Percentiles rank a stretch among this genome's conserved stretches.
These are phyloP conservation scores for Ooceraea biroi DNA, from an alignment of 1,140 invertebrate genomes.

Conservation along the genomic window DNA sequence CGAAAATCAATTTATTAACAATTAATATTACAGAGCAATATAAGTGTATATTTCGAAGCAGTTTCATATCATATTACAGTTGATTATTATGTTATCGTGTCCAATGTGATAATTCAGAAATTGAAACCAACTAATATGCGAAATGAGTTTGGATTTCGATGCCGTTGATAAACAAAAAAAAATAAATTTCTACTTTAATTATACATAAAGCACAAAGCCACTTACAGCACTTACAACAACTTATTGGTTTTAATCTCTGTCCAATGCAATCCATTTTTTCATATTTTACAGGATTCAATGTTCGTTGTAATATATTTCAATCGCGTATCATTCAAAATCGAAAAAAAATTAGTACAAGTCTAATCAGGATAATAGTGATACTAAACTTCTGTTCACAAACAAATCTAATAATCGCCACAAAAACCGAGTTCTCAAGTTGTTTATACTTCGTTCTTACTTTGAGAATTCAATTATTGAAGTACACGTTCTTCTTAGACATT, in stretches of 20 bases:
- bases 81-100: background rate
- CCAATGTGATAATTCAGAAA: background rate
- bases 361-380: slow-evolving; percentile 36
- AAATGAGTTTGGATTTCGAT: background rate
- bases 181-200: background rate
- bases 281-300: slow-evolving; percentile 4
- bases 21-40: slow-evolving; percentile 41
- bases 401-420: slow-evolving; percentile 32
- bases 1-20: slow-evolving; percentile 39
- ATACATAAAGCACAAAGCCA: background rate
- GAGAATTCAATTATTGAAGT: too few species aligned
- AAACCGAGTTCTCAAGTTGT: too few species aligned
- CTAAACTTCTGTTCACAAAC: slow-evolving; percentile 1
- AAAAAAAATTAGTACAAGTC: slow-evolving; percentile 29
- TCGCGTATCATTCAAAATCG: slow-evolving; percentile 40
- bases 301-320: slow-evolving; percentile 41
- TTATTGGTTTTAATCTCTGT: background rate
- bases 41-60: slow-evolving; percentile 2
- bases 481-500: too few species aligned
- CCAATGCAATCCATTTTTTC: background rate
- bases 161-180: background rate
- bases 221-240: background rate
- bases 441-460: too few species aligned
- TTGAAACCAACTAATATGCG: background rate
- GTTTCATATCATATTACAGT: slow-evolving; percentile 2